Evolutionary conservation across 30 jellyfish, hydroid and myxozoan species (phyloP), one percentile per base, ranked within the genome.

Genomic region (Aurelia sp.): DNA sequence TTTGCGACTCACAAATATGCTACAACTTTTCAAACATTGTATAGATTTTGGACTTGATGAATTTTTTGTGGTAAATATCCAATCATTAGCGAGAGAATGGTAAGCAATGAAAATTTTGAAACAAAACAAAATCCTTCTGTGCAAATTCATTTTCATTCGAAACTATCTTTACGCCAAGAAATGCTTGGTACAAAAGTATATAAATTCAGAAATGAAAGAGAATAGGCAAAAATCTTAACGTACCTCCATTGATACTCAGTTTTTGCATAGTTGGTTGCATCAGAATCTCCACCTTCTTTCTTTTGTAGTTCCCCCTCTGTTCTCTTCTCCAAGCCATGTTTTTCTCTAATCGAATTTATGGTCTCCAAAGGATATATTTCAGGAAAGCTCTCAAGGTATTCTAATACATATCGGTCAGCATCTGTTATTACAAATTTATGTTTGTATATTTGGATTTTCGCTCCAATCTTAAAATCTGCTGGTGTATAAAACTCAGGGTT

Each of bases 401-500:
- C 84, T 88, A 94, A 41, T 7, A 94, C 99, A 74, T 94, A 94
- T 59, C 90, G 73, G 81, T 94, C 99, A 21, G 97, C 99, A 51
- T 94, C 97, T 4, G 92, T 83, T 27, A 94, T 89, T 11, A 71
- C 77, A 76, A 94, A 94, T 40, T 97, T 78, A 60, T 94, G 99
- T 62, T 94, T 89, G 78, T 90, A 94, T 23, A 94, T 94, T 62
- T 88, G 92, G 40, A 94, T 70, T 52, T 63, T 78, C 13, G 99
- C 92, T 16, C 99, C 99, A 35, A 94, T 89, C 66, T 90, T 74
- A 84, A 94, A 94, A 72, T 94, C 99, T 19, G 97, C 96, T 0
- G 99, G 99, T 62, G 99, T 60, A 88, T 94, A 94, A 50, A 94
- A 94, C 53, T 88, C 96, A 9, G 99, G 99, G 16, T 92, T 72